Conservation (phyloP, 92 coral and sea anemone species). For the Umimayanthus kanabou region DNA sequence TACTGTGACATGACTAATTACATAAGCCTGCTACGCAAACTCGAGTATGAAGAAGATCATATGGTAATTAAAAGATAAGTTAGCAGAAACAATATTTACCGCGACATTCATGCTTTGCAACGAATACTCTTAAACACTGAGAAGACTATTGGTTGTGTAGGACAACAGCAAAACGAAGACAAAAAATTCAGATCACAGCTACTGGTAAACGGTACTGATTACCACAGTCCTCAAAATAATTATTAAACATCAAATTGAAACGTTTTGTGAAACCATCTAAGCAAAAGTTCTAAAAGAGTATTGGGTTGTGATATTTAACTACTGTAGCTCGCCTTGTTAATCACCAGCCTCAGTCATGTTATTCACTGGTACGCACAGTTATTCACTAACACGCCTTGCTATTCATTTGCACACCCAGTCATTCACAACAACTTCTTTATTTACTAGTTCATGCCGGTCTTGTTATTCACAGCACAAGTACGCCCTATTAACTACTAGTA, state of each 20-base stretch:
- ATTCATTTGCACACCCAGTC: background rate
- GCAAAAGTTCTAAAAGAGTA: background rate
- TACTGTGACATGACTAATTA: too few species aligned
- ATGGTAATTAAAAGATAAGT: too few species aligned
- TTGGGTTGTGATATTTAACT: background rate
- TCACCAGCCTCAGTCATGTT: background rate
- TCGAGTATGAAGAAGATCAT: background rate
- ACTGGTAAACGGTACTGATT: background rate
- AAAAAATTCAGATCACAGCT: too few species aligned
- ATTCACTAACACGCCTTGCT: background rate
- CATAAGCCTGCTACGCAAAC: background rate
- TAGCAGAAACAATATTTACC: too few species aligned
- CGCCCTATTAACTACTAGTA: background rate
- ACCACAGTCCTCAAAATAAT: background rate
- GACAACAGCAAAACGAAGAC: background rate
- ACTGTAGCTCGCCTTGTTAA: too few species aligned
- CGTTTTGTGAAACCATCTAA: background rate
- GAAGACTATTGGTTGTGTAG: background rate
- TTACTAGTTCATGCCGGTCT: too few species aligned
- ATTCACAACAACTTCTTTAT: too few species aligned
- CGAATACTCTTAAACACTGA: background rate
- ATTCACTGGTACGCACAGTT: background rate
- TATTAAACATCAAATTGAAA: too few species aligned
- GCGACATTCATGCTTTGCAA: background rate
- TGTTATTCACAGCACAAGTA: background rate